Evolutionary conservation across 2,113 vertebrate species (phyloP).

Genomic region (Irena cyanogastra): DNA sequence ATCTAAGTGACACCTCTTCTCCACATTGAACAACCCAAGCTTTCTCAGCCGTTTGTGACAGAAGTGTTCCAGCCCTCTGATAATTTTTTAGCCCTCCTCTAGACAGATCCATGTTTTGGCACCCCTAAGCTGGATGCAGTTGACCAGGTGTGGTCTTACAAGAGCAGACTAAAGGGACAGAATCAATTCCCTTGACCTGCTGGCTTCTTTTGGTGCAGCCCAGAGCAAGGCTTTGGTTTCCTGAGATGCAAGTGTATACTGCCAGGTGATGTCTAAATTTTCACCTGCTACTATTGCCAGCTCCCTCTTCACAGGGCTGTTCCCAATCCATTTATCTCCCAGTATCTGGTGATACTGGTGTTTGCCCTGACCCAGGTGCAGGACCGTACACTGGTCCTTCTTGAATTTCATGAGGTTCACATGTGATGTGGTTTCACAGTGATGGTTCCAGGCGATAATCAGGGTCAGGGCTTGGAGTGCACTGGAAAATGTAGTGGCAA

Average conservation of each 20-base stretch:
- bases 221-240: not conserved
- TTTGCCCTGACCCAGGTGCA: not conserved
- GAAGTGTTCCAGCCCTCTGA: not conserved
- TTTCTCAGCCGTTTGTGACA: not conserved
- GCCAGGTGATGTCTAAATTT: not conserved
- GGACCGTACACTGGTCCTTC: not conserved
- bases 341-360: not conserved
- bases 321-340: not conserved
- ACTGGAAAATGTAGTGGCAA: not conserved
- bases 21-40: not conserved
- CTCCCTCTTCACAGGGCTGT: not conserved
- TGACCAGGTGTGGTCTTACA: too few relatives aligned
- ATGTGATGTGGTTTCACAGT: not conserved
- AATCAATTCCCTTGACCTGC: fast-evolving
- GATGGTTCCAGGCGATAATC: not conserved
- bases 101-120: not conserved
- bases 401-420: not conserved
- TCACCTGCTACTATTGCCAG: not conserved
- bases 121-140: not conserved
- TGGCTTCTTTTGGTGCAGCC: not conserved
- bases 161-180: not conserved
- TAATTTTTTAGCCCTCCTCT: not conserved
- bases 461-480: not conserved
- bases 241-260: not conserved
- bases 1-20: not conserved